Percentiles rank a stretch among this genome's conserved stretches.
Evolutionary conservation across 2,797 vertebrate genomes (phyloP).

Genomic region (Eospalax fontanierii): DNA sequence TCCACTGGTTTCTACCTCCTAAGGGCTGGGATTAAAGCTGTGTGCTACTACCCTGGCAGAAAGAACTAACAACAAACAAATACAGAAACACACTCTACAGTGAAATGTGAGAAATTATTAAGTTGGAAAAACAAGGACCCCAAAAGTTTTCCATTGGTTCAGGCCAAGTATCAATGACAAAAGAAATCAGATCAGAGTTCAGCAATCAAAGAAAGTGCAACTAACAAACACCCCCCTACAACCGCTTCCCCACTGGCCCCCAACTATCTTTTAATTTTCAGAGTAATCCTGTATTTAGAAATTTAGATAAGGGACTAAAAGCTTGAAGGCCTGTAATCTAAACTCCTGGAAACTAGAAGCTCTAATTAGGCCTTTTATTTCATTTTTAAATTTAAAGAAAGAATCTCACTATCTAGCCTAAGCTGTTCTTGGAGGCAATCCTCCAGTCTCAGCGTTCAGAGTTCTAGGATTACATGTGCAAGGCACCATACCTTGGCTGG

Average conservation of each 20-base stretch:
- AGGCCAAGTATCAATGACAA: background rate
- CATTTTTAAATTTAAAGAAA: background rate
- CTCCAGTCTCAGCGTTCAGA: too few relatives aligned
- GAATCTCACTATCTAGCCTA: too few relatives aligned
- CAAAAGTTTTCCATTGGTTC: background rate
- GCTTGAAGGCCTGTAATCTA: background rate
- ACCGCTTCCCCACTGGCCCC: too few relatives aligned
- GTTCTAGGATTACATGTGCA: background rate
- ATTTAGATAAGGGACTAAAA: background rate
- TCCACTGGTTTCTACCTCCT: too few relatives aligned
- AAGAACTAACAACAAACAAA: too few relatives aligned
- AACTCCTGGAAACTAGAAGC: background rate
- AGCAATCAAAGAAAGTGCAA: too few relatives aligned
- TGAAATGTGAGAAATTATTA: background rate
- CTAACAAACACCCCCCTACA: background rate
- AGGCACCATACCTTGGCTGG: background rate
- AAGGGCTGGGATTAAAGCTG: too few relatives aligned
- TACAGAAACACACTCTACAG: background rate
- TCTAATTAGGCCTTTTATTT: background rate
- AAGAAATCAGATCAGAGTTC: conserved; percentile 11
- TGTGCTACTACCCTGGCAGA: too few relatives aligned
- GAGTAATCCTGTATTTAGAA: background rate
- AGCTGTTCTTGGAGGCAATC: too few relatives aligned
- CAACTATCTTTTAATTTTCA: background rate
- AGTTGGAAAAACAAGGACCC: conserved; percentile 5